phyloP scores from a whole-genome alignment of 2,888 invertebrate species.

The Hydrotaea cyrtoneurina region DNA sequence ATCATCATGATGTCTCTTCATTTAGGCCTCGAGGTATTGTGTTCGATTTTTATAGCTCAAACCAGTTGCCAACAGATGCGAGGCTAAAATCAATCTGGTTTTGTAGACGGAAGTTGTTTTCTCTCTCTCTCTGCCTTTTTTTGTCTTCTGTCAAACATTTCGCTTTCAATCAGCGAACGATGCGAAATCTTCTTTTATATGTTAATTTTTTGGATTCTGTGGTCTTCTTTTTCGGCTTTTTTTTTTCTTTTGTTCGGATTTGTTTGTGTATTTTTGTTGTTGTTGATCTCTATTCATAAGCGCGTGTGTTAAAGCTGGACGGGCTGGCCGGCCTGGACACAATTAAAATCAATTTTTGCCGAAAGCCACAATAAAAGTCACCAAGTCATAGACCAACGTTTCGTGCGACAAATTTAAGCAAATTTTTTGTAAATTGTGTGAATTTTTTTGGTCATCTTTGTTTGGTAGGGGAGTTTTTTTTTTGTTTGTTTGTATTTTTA shows the following conservation, averaged over 20 bases:
- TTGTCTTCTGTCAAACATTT: conserved; percentile 18
- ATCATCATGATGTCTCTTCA: not conserved
- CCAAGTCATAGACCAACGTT: not conserved
- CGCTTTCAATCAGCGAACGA: conserved; percentile 26
- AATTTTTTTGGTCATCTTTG: conserved; percentile 7
- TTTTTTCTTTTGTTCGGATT: not conserved
- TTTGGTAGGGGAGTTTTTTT: not conserved
- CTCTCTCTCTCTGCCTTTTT: too few relatives aligned
- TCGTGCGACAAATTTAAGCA: conserved; percentile 18
- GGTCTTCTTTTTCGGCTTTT: not conserved
- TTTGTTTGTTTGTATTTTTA: conserved; percentile 2
- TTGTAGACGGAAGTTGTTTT: conserved; percentile 18
- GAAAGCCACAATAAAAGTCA: not conserved
- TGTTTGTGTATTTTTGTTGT: too few relatives aligned
- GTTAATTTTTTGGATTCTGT: not conserved
- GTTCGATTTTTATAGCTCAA: not conserved
- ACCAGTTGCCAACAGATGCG: not conserved
- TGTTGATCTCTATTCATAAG: not conserved
- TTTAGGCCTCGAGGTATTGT: not conserved
- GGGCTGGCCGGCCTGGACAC: not conserved
- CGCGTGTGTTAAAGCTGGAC: not conserved
- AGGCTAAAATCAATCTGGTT: not conserved
- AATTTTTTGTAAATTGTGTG: conserved; percentile 14
- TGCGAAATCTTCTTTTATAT: conserved; percentile 34
- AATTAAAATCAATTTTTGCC: conserved; percentile 27